These are phyloP conservation scores for Lasiommata megera DNA, from an alignment of 2,888 invertebrate species.

Conservation along the genomic window DNA sequence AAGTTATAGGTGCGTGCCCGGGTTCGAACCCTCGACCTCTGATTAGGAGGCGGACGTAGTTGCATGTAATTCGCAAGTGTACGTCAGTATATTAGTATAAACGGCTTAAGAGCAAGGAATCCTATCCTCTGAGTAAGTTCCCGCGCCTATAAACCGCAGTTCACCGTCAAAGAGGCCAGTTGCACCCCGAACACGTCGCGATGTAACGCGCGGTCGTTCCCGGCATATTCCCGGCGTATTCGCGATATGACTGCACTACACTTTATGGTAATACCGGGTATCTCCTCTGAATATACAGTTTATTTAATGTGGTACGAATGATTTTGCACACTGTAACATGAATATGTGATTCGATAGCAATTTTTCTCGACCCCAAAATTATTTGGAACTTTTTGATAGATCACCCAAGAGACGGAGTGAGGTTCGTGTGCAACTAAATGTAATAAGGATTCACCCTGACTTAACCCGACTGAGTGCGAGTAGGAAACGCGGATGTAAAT, in stretches of 20 bases:
- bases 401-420: no score
- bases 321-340: constrained; percentile 8
- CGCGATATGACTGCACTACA: constrained; percentile 17
- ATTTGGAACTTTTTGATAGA: no score
- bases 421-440: no score
- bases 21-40: no score
- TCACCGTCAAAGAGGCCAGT: not conserved
- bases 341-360: not conserved
- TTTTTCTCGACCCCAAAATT: not conserved
- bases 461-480: no score
- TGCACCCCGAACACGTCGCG: constrained; percentile 1
- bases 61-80: no score
- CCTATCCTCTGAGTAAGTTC: no score
- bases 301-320: constrained; percentile 13
- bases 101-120: no score
- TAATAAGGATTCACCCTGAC: no score
- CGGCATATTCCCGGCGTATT: constrained; percentile 1
- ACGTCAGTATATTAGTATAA: not conserved
- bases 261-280: constrained; percentile 18
- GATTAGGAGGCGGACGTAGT: no score
- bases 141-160: not conserved
- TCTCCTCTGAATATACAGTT: constrained; percentile 6
- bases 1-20: no score
- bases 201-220: not conserved
- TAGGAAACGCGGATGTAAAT: no score